A percentile compares a stretch with the other conserved stretches of the same genome.
These are phyloP conservation scores for Theodoxus fluviatilis DNA, from an alignment of 2,888 invertebrate genomes.

Conservation along the genomic window DNA sequence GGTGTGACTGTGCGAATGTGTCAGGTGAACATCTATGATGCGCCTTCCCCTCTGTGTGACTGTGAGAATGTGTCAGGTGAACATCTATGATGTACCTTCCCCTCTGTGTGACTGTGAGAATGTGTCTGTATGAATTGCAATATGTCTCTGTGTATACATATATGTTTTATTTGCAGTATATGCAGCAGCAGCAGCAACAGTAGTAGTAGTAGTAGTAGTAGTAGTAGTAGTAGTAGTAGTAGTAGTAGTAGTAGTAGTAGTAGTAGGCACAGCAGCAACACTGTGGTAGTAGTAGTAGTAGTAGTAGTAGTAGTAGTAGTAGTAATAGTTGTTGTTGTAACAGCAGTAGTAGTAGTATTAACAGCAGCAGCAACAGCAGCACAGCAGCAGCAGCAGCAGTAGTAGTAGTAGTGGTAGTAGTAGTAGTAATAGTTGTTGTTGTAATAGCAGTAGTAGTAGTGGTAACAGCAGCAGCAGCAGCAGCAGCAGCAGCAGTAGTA, in stretches of 20 bases:
- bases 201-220: slow-evolving; percentile 11
- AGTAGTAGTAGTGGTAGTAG: not conserved
- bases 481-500: slow-evolving; percentile 3
- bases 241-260: slow-evolving; percentile 16
- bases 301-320: not conserved
- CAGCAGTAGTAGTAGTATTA: not conserved
- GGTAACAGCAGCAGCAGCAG: slow-evolving; percentile 11
- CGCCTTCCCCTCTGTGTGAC: too few species aligned
- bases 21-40: too few species aligned
- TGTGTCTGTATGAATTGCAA: too few species aligned
- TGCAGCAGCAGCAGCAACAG: slow-evolving; percentile 11
- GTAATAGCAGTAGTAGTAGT: not conserved
- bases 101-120: too few species aligned
- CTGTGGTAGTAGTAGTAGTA: not conserved
- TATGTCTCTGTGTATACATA: too few species aligned
- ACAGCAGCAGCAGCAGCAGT: not conserved
- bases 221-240: slow-evolving; percentile 16
- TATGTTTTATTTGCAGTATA: too few species aligned
- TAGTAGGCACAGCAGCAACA: not conserved
- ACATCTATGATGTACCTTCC: too few species aligned
- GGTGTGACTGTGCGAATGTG: too few species aligned
- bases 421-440: not conserved
- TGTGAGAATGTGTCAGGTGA: too few species aligned
- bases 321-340: not conserved
- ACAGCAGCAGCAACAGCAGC: slow-evolving; percentile 10